Evolutionary conservation across 1,140 invertebrate genomes (phyloP).

Genomic region (Rhopalosiphum padi): DNA sequence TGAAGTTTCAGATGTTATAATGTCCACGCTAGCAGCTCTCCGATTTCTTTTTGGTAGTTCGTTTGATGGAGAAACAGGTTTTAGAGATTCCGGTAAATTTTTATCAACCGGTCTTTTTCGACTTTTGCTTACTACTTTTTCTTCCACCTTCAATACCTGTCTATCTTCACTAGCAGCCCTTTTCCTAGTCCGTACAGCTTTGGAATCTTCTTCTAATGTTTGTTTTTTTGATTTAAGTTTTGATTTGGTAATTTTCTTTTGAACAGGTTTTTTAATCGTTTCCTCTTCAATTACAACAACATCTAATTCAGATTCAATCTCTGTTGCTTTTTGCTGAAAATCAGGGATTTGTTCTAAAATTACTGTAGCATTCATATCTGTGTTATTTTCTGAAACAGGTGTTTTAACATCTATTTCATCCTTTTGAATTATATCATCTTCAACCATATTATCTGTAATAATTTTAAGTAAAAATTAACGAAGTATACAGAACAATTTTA

Average conservation of each 20-base stretch:
- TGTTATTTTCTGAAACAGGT: neutral
- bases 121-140: neutral
- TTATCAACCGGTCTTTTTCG: slow-evolving; percentile 31
- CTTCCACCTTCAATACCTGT: neutral
- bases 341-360: slow-evolving; percentile 11
- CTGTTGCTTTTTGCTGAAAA: neutral
- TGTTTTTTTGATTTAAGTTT: neutral
- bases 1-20: neutral
- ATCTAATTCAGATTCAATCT: neutral
- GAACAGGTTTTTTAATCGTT: neutral
- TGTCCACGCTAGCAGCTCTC: slow-evolving; percentile 32
- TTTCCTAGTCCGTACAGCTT: neutral
- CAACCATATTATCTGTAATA: neutral
- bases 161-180: slow-evolving; percentile 20
- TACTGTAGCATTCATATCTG: neutral
- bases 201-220: neutral
- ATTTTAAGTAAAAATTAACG: neutral
- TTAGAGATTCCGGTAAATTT: neutral
- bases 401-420: neutral
- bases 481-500: neutral
- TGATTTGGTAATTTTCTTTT: neutral
- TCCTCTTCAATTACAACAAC: neutral
- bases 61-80: neutral
- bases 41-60: neutral
- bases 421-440: neutral